These are phyloP conservation scores for Merops nubicus DNA, from an alignment of 2,113 vertebrate genomes.

Conservation along the genomic window DNA sequence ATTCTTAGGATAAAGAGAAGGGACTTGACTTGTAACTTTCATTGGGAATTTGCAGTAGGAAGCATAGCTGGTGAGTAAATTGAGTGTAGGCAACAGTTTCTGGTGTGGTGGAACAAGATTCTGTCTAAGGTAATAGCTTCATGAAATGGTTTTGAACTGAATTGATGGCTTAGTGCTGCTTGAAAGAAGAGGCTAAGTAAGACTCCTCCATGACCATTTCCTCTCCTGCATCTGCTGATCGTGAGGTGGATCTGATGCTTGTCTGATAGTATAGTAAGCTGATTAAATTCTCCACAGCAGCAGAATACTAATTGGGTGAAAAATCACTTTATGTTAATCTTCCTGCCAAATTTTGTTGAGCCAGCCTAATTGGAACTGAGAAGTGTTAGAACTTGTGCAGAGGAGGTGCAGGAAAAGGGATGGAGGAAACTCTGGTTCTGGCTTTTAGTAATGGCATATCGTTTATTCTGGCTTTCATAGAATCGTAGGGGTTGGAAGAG, in stretches of 20 bases:
- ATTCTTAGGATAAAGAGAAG: background rate
- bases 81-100: rapidly evolving
- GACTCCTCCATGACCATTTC: background rate
- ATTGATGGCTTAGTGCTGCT: background rate
- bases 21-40: background rate
- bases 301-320: background rate
- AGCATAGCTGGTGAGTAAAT: background rate
- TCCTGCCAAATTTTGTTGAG: background rate
- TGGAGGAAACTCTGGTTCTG: background rate
- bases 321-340: background rate
- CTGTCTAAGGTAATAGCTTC: background rate
- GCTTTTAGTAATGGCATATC: background rate
- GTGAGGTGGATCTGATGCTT: background rate
- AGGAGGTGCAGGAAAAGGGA: background rate
- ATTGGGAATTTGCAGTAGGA: background rate
- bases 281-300: background rate
- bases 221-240: background rate
- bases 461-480: background rate
- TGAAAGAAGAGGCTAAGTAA: background rate
- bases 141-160: background rate
- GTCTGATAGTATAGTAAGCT: background rate
- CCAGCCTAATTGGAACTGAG: background rate
- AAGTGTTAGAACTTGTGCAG: background rate
- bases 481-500: too few relatives aligned
- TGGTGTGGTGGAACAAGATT: background rate